Evolutionary conservation across 2,113 vertebrate species (phyloP).

Genomic region (Tinamus guttatus): DNA sequence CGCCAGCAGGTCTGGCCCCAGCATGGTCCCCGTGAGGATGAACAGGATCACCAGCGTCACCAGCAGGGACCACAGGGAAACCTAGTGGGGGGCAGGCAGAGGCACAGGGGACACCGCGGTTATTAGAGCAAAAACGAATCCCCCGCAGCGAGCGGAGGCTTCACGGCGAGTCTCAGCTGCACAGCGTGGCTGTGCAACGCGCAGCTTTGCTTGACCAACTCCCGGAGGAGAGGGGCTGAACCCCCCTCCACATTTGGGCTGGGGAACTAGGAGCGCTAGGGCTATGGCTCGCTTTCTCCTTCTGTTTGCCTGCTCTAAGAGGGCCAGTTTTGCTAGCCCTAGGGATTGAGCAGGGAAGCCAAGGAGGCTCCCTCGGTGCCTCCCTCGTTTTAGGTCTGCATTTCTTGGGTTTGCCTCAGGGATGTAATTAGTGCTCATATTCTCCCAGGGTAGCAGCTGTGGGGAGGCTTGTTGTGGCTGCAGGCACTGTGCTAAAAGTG

Average conservation of each 20-base stretch:
- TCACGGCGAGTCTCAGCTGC: not conserved
- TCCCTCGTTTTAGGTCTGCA: fast-evolving
- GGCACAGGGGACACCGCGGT: not conserved
- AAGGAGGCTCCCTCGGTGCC: not conserved
- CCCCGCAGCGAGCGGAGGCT: not conserved
- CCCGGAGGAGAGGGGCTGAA: not conserved
- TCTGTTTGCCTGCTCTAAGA: not conserved
- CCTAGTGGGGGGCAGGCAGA: constrained; percentile 75
- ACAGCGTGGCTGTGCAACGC: not conserved
- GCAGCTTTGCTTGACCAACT: no score
- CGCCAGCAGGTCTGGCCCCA: constrained; percentile 92
- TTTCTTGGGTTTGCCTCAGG: not conserved
- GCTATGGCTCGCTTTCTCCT: not conserved
- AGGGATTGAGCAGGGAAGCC: fast-evolving
- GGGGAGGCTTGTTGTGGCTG: not conserved
- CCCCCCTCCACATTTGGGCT: not conserved
- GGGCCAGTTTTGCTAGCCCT: not conserved
- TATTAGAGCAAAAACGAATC: not conserved
- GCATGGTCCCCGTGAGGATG: constrained; percentile 93
- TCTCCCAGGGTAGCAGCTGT: not conserved
- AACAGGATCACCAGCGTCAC: constrained; percentile 92
- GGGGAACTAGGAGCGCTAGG: not conserved
- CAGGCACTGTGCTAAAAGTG: no score
- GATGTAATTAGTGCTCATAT: not conserved
- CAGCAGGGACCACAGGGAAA: constrained; percentile 94